phyloP scores from a whole-genome alignment of 2,797 vertebrate genomes.

The Cephalopachus bancanus region DNA sequence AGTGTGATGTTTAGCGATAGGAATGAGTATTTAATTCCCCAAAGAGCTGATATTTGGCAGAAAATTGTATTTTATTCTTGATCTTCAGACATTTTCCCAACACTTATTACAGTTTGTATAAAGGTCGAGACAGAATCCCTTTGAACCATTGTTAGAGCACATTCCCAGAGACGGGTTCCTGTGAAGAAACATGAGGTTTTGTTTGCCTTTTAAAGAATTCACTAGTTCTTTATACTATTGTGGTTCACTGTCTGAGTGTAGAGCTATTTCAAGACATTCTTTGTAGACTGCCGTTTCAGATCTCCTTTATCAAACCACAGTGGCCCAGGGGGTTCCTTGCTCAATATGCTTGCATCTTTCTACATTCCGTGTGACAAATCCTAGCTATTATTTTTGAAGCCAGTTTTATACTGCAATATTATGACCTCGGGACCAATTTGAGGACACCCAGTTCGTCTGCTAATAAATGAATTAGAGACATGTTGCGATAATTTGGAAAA shows the following conservation, averaged over 20 bases:
- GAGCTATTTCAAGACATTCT: slow-evolving; percentile 85
- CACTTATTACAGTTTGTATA: slow-evolving; percentile 77
- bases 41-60: slow-evolving; percentile 61
- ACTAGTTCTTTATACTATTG: slow-evolving; percentile 82
- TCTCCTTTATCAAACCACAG: slow-evolving; percentile 77
- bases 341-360: slow-evolving; percentile 68
- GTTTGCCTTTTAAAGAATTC: slow-evolving; percentile 83
- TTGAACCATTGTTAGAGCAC: slow-evolving; percentile 81
- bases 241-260: slow-evolving; percentile 80
- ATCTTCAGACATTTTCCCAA: slow-evolving; percentile 66
- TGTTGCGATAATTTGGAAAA: slow-evolving; percentile 26
- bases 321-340: slow-evolving; percentile 65
- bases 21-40: slow-evolving; percentile 60
- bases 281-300: slow-evolving; percentile 82
- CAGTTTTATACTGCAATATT: slow-evolving; percentile 29
- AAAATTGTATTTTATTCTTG: slow-evolving; percentile 73
- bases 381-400: slow-evolving; percentile 73
- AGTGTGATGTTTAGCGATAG: slow-evolving; percentile 47
- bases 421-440: slow-evolving; percentile 45
- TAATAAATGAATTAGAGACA: slow-evolving; percentile 65
- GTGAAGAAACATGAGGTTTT: slow-evolving; percentile 85
- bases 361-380: slow-evolving; percentile 64
- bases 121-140: slow-evolving; percentile 79
- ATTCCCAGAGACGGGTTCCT: slow-evolving; percentile 75
- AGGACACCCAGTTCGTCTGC: not conserved